Evolutionary conservation across 92 coral and sea anemone species (phyloP).

Genomic region (Montipora capitata): DNA sequence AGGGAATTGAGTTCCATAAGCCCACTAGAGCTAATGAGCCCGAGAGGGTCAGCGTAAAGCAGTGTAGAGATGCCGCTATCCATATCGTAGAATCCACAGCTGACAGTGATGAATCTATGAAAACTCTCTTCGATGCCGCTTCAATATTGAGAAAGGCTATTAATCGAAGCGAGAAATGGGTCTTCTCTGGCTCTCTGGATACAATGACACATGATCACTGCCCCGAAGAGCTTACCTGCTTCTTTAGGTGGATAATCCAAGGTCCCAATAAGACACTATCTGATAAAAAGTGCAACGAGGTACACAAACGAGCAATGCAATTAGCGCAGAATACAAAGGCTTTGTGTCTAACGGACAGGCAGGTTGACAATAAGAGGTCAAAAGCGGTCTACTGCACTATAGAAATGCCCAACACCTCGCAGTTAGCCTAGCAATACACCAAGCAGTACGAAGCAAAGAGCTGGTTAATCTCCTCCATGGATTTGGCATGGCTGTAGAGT

Average conservation of each 20-base stretch:
- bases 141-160: conserved; percentile 60
- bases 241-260: conserved; percentile 72
- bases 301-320: conserved; percentile 56
- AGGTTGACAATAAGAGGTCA: conserved; percentile 56
- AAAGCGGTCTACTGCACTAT: conserved; percentile 18
- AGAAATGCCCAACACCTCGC: background rate
- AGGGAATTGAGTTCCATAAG: conserved; percentile 68
- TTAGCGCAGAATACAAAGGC: conserved; percentile 53
- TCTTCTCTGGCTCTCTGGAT: conserved; percentile 3
- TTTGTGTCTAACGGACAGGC: conserved; percentile 65
- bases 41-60: conserved; percentile 61
- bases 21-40: conserved; percentile 37
- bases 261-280: conserved; percentile 57
- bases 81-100: conserved; percentile 12
- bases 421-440: conserved; percentile 11
- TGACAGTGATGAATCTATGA: conserved; percentile 23
- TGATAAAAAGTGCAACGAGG: conserved; percentile 15
- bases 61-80: conserved; percentile 60
- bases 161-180: conserved; percentile 59
- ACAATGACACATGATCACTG: background rate
- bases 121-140: conserved; percentile 72
- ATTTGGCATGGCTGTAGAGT: conserved; percentile 68
- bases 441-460: conserved; percentile 53
- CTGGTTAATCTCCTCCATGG: conserved; percentile 44
- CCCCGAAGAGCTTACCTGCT: conserved; percentile 13